Base-by-base conservation (phyloP, 2,113 vertebrate genomes). In the Dryoscopus gambensis region DNA sequence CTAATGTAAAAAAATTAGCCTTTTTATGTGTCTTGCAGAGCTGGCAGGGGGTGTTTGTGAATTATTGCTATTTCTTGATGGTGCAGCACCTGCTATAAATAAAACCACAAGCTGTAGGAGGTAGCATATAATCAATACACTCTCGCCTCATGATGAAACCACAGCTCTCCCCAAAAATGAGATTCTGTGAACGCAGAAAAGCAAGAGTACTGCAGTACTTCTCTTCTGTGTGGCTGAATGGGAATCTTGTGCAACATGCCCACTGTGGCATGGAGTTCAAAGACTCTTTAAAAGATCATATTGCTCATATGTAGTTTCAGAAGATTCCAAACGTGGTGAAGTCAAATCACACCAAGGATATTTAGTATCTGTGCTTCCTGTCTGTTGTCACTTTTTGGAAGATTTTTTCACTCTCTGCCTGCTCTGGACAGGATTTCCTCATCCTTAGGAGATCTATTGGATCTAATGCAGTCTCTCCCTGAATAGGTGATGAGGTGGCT, bases 331-430 rank as follows among this genome's bases (percentile, higher is more conserved):
- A 19, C 10, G 10, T 6, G 37, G 15, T 47, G 37, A 52, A 76
- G 37, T 6, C 23, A 62, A 70, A 65, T 37, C 0, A 0, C 31
- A 42, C 8, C 30, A 19, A 7, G 10, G 70, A 11, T 56, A 65
- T 37, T 52, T 20, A 52, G 21, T 27, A 16, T 31, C 15, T 4
- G 2, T 49, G 40, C 17, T 27, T 37, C 30, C 40, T 46, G 15
- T 9, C 16, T 50, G 23, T 27, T 74, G 23, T 23, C 50, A 52
- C 23, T 22, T 87, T 92, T 79, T 37, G 42, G 62, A 65, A 7
- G 16, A 12, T 30, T 78, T 59, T 63, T 82, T 79, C 25, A 13
- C 39, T 60, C 55, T 84, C 31, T 89, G 60, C 19, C 59, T 64
- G 24, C 19, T 35, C 44, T 70, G 47, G 37, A 14, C 11, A 67